Percentiles rank a stretch among this genome's conserved stretches.
Conservation (phyloP, 2,113 vertebrate species). For the Caloenas nicobarica region DNA sequence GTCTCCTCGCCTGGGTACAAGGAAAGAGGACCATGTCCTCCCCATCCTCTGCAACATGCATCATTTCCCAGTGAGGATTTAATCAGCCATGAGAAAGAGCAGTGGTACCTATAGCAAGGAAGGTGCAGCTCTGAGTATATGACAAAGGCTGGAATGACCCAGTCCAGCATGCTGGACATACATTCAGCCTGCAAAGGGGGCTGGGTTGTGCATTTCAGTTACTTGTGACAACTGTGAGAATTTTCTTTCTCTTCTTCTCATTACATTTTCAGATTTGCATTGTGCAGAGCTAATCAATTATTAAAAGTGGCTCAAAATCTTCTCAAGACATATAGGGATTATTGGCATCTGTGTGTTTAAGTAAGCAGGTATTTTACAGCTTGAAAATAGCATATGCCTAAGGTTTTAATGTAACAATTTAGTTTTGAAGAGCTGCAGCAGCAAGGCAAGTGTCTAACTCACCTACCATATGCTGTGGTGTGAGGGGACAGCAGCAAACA, state of each 20-base stretch:
- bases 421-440: conserved; percentile 39
- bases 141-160: not conserved
- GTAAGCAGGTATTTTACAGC: conserved; percentile 63
- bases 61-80: not conserved
- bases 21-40: not conserved
- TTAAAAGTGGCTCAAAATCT: conserved; percentile 38
- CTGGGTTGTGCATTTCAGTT: not conserved
- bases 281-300: conserved; percentile 18
- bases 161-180: accelerated
- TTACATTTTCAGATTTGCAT: conserved; percentile 33
- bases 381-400: conserved; percentile 59
- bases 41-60: not conserved
- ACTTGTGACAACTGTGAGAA: not conserved
- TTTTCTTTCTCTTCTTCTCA: not conserved
- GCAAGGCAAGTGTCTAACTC: conserved; percentile 42
- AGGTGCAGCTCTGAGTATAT: not conserved
- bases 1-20: not conserved
- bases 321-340: conserved; percentile 49
- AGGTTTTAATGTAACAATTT: conserved; percentile 58
- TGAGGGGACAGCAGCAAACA: conserved; percentile 52
- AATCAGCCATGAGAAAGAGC: not conserved
- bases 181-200: not conserved
- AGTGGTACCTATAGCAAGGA: not conserved
- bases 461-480: conserved; percentile 55
- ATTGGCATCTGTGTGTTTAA: conserved; percentile 63